phyloP scores from a whole-genome alignment of 2,888 invertebrate species.

The Dendrolimus pini region DNA sequence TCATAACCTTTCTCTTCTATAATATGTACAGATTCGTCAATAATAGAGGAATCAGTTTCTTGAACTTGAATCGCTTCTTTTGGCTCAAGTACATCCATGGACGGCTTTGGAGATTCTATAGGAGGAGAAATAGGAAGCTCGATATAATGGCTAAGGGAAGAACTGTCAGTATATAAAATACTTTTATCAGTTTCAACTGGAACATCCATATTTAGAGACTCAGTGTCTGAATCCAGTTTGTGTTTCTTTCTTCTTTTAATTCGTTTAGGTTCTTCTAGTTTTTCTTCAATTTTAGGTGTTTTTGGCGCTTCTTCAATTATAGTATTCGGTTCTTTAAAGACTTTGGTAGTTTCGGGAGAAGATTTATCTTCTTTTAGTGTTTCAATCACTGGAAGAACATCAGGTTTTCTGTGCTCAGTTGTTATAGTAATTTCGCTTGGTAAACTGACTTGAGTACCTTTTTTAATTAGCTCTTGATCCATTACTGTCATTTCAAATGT shows the following conservation, averaged over 20 bases:
- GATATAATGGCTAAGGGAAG: constrained; percentile 60
- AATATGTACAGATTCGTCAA: constrained; percentile 49
- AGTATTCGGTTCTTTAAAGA: constrained; percentile 18
- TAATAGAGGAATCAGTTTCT: constrained; percentile 59
- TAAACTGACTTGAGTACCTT: constrained; percentile 51
- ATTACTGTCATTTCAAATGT: constrained; percentile 50
- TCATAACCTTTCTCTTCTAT: constrained; percentile 83
- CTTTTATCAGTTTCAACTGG: constrained; percentile 52
- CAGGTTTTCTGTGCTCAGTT: constrained; percentile 23
- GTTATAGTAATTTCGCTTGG: constrained; percentile 45
- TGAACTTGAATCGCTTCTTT: constrained; percentile 18
- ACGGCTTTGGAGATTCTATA: constrained; percentile 60
- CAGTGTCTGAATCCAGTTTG: constrained; percentile 57
- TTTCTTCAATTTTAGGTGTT: constrained; percentile 27
- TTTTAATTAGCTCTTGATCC: constrained; percentile 45
- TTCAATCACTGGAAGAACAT: neutral
- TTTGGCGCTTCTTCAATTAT: constrained; percentile 51
- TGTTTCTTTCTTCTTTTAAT: constrained; percentile 81
- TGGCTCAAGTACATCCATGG: constrained; percentile 26
- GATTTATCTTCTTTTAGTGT: neutral
- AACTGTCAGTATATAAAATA: constrained; percentile 52
- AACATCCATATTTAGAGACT: constrained; percentile 33
- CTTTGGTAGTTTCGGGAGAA: neutral
- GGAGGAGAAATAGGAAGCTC: constrained; percentile 66
- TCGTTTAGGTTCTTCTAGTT: constrained; percentile 60